Base-by-base conservation (phyloP, 2,113 vertebrate species). In the Rissa tridactyla region DNA sequence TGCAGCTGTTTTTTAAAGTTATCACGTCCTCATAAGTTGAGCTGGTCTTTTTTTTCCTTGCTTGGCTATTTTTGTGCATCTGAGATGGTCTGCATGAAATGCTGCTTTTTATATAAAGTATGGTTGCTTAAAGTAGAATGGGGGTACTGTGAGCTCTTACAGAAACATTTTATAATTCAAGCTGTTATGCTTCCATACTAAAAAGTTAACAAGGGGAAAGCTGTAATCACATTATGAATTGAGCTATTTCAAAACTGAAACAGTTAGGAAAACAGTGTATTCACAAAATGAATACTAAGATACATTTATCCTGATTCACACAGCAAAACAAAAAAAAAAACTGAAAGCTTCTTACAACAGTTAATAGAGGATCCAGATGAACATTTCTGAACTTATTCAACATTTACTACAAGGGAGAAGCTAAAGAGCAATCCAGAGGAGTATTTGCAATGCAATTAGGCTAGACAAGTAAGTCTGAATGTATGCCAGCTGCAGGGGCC, bases 371-470 rank as follows among this genome's bases (percentile, higher is more conserved):
- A 90, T 60, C 44, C 88, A 93, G 88, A 90, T 82, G 82, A 89
- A 91, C 78, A 90, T 82, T 92, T 97, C 82, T 97, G 70, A 81
- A 87, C 91, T 97, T 88, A 96, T 82, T 96, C 89, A 96, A 83
- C 86, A 86, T 83, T 87, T 79, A 95, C 78, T 54, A 84, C 60
- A 81, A 93, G n/a, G 51, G 49, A 88, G 92, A 97, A 93, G 71
- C 71, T 85, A 80, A 96, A 94, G 92, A 97, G 96, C 95, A 95
- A 90, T 91, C 91, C 89, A 93, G 96, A 89, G 81, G 89, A 97
- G 89, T 98, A 98, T 98, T 98, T 98, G 98, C 97, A 98, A 97
- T 98, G 97, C 97, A 98, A 98, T 98, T 98, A 98, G 97, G 87
- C 91, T 90, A 92, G 88, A 97, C 96, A 96, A 98, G 97, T 95